Base-by-base conservation (phyloP, 1,140 invertebrate genomes). In the Drosophila obscura region DNA sequence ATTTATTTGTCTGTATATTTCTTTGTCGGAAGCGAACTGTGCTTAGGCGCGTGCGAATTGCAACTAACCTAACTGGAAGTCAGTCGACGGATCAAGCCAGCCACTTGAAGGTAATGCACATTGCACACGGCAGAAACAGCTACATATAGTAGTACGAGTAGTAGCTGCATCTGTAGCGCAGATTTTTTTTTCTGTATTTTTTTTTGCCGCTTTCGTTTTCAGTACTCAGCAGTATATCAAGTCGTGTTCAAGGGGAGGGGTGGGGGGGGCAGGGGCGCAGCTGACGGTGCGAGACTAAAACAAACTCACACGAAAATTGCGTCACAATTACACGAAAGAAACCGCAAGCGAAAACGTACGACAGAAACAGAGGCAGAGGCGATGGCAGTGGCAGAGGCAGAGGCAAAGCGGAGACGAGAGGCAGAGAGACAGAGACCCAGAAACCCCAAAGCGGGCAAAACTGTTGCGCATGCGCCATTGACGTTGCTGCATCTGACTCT, bases 281-380 rank as follows among this genome's bases (percentile, higher is more conserved):
- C 51, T 69, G 67, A 45, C 67, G 67, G 56, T 43, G 73, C 77
- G 65, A 87, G 55, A 73, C 81, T 71, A 81, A 71, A 67, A 87
- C 68, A 85, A 85, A 57, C 56, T 72, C 74, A 71, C 81, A 69
- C 76, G 61, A 71, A 57, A 73, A 88, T 89, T 88, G 78, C 82
- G 82, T 85, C 82, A 85, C 83, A 78, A 48, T 87, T 82, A 87
- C 82, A 85, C 82, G 80, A 82, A 87, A 79, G 72, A 83, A 84
- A 55, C 77, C 83, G 64, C 77, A 85, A 73, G 65, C 68, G 56
- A 55, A 71, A 77, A 16, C 55, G 24, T 57, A 48, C 48, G 65
- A 49, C 58, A 35, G 22, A 19, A 63, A 43, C 19, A 44, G 39
- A 53, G 15, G 16, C 49, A 43, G 39, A 50, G 61, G 4, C 35